These are phyloP conservation scores for Athripsodes cinereus DNA, from an alignment of 2,888 invertebrate genomes.

Conservation along the genomic window DNA sequence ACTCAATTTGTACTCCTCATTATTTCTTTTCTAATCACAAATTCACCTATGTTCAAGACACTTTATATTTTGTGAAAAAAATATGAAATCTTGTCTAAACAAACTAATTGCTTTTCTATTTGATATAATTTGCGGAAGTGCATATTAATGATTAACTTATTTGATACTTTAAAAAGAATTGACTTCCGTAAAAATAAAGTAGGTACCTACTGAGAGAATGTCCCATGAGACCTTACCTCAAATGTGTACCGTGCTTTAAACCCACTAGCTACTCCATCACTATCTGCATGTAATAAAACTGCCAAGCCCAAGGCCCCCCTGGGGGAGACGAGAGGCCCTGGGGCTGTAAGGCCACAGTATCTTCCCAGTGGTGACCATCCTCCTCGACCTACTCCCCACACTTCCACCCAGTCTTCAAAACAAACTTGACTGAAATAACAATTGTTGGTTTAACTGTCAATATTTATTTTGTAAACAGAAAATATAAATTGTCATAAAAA, in stretches of 20 bases:
- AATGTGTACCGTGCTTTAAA: conserved; percentile 96
- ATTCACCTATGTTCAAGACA: too few species aligned
- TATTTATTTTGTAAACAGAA: not conserved
- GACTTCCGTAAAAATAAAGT: too few species aligned
- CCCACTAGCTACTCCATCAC: conserved; percentile 83
- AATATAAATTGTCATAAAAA: not conserved
- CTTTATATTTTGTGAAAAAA: too few species aligned
- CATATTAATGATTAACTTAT: too few species aligned
- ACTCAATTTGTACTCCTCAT: too few species aligned
- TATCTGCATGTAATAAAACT: conserved; percentile 83
- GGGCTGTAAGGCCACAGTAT: conserved; percentile 86
- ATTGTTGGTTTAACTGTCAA: too few species aligned
- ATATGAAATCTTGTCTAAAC: too few species aligned
- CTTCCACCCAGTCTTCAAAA: conserved; percentile 91
- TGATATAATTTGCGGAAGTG: too few species aligned
- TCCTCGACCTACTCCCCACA: conserved; percentile 83
- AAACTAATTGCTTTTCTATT: too few species aligned
- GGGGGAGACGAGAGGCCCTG: conserved; percentile 92
- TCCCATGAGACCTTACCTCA: conserved; percentile 55
- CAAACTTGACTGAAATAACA: conserved; percentile 40
- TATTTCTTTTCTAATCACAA: too few species aligned
- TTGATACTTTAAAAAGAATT: too few species aligned
- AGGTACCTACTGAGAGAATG: too few species aligned
- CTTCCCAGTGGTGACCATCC: conserved; percentile 79
- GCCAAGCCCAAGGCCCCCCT: conserved; percentile 83